Evolutionary conservation across 2,888 invertebrate species (phyloP).

Genomic region (Tridacna gigas): DNA sequence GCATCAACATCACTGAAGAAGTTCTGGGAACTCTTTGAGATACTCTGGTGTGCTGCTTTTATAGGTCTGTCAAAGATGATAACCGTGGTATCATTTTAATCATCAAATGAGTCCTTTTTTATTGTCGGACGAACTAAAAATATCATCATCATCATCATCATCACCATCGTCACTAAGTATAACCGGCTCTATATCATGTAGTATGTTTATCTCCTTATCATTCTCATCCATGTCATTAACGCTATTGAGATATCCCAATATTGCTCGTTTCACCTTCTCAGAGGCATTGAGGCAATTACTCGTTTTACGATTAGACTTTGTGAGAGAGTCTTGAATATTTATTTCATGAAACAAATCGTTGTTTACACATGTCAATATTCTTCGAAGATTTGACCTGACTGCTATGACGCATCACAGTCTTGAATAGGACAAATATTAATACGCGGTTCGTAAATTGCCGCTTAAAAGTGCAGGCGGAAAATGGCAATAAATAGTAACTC

Average conservation of each 20-base stretch:
- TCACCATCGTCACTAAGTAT: conserved; percentile 5
- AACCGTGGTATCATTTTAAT: neutral
- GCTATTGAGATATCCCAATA: conserved; percentile 34
- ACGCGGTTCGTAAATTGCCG: too few relatives aligned
- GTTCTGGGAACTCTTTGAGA: too few relatives aligned
- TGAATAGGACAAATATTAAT: too few relatives aligned
- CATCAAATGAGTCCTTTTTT: neutral
- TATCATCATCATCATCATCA: neutral
- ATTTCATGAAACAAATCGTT: too few relatives aligned
- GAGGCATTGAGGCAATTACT: conserved; percentile 43
- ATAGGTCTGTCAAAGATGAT: neutral
- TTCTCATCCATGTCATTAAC: neutral
- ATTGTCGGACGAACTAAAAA: too few relatives aligned
- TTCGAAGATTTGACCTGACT: too few relatives aligned
- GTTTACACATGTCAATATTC: too few relatives aligned
- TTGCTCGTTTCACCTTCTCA: conserved; percentile 51
- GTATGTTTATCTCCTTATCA: neutral
- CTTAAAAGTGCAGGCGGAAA: too few relatives aligned
- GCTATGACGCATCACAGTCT: too few relatives aligned
- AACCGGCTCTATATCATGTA: neutral
- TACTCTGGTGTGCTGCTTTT: neutral
- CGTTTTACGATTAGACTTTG: conserved; percentile 23
- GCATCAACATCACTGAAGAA: neutral
- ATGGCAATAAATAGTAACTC: too few relatives aligned
- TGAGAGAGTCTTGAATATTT: conserved; percentile 34